Percentiles rank a stretch among this genome's conserved stretches.
Conservation (phyloP, 2,113 vertebrate genomes). For the Reinhardtius hippoglossoides region DNA sequence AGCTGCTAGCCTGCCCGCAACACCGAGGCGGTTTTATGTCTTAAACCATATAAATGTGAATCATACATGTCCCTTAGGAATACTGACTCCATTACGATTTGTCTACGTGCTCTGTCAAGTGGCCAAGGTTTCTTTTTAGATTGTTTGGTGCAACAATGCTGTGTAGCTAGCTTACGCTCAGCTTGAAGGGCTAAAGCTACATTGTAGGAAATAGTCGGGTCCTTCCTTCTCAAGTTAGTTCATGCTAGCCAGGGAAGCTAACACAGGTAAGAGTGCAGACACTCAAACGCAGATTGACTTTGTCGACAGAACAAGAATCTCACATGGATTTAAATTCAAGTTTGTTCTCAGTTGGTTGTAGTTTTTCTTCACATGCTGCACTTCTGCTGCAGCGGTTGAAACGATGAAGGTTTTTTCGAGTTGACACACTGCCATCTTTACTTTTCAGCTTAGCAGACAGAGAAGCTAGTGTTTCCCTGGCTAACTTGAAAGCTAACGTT, state of each 20-base stretch:
- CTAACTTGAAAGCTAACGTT: slow-evolving; percentile 46
- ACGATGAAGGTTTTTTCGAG: background rate
- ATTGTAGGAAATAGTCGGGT: slow-evolving; percentile 68
- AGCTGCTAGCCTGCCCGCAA: slow-evolving; percentile 57
- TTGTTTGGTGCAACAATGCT: background rate
- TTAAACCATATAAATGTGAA: slow-evolving; percentile 7
- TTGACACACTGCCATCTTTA: slow-evolving; percentile 56
- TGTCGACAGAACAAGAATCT: slow-evolving; percentile 19
- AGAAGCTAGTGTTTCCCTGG: slow-evolving; percentile 35
- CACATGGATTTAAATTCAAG: background rate
- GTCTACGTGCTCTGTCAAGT: accelerated
- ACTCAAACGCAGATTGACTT: slow-evolving; percentile 11
- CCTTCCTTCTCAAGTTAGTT: slow-evolving; percentile 54
- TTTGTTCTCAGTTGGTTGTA: background rate
- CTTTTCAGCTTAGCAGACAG: slow-evolving; percentile 48
- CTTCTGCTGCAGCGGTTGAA: background rate
- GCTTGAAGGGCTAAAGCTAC: slow-evolving; percentile 39
- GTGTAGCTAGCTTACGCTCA: slow-evolving; percentile 33
- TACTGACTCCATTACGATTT: accelerated
- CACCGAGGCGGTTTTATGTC: slow-evolving; percentile 13
- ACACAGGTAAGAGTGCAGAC: slow-evolving; percentile 25
- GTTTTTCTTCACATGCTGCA: background rate
- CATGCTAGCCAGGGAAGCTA: slow-evolving; percentile 51
- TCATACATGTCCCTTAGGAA: background rate
- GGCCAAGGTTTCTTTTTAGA: background rate